These are phyloP conservation scores for Ginglymostoma cirratum DNA, from an alignment of 2,113 vertebrate genomes.

Conservation along the genomic window DNA sequence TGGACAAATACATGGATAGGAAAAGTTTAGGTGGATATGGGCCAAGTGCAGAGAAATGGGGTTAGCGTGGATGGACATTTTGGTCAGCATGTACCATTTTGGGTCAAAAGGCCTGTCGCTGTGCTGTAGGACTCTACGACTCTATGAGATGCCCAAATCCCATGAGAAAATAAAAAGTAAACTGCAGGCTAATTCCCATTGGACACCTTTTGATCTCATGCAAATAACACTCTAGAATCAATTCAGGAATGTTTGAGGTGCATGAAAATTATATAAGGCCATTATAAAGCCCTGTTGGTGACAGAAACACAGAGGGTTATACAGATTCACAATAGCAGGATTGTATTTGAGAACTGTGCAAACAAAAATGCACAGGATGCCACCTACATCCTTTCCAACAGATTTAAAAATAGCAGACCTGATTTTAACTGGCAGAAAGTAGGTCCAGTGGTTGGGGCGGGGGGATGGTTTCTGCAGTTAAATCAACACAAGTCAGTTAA, in stretches of 20 bases:
- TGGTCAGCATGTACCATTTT: too few species aligned
- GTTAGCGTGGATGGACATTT: too few species aligned
- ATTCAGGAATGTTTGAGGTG: neutral
- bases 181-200: neutral
- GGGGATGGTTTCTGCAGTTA: neutral
- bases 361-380: neutral
- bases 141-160: too few species aligned
- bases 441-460: too few species aligned
- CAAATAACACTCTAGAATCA: neutral
- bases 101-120: too few species aligned
- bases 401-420: neutral
- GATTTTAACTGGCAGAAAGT: neutral
- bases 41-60: too few species aligned
- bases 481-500: neutral
- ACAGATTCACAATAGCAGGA: neutral
- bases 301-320: neutral
- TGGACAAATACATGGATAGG: too few species aligned
- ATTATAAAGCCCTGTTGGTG: neutral
- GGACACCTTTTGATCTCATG: neutral
- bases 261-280: neutral
- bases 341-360: neutral
- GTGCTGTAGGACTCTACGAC: too few species aligned
- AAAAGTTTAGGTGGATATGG: too few species aligned
- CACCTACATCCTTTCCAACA: neutral
- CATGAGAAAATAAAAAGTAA: too few species aligned